Evolutionary conservation across 2,888 invertebrate genomes (phyloP), one percentile per base, ranked within the genome.

Genomic region (Mesorhabditis spiculigera): DNA sequence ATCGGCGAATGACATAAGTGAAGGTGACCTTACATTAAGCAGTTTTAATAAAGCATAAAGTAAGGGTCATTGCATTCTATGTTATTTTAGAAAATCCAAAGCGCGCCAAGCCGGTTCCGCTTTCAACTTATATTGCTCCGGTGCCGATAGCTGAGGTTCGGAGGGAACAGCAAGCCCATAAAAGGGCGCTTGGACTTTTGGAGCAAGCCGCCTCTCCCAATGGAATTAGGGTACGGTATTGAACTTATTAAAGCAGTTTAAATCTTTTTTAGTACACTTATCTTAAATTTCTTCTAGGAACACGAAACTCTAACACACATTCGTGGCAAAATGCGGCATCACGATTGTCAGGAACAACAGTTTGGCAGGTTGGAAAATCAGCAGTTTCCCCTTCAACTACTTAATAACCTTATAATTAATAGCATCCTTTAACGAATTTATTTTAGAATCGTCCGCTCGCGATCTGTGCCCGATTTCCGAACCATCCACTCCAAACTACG

Each of bases 241-340:
- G 1, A 28, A 28, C 28, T 3, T 28, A 28, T 28, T 3, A 28
- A 28, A 28, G 28, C 28, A 28, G 28, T 3, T 28, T 28, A 28
- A 28, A 28, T 28, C 28, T 28, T 28, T 28, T 28, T 28, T 28
- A 28, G 28, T 28, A 28, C 28, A 28, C 28, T 28, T 28, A 28
- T 28, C 28, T 28, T 28, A 28, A 28, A 28, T 50, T n/a, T n/a
- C 58, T 13, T 50, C 10, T 50, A 50, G 58, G 58, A 50, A n/a
- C 58, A 50, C 58, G 58, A 50, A 50, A 50, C 58, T 50, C n/a
- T 50, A 50, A 50, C 58, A n/a, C 58, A 50, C n/a, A 50, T 50
- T 50, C 58, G 58, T 50, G 58, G 58, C n/a, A 10, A n/a, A 50
- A 50, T 50, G 1, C 8, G 58, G n/a, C 58, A 50, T n/a, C 58